phyloP scores from a whole-genome alignment of 2,888 invertebrate species.

The Drosophila gaucha region DNA sequence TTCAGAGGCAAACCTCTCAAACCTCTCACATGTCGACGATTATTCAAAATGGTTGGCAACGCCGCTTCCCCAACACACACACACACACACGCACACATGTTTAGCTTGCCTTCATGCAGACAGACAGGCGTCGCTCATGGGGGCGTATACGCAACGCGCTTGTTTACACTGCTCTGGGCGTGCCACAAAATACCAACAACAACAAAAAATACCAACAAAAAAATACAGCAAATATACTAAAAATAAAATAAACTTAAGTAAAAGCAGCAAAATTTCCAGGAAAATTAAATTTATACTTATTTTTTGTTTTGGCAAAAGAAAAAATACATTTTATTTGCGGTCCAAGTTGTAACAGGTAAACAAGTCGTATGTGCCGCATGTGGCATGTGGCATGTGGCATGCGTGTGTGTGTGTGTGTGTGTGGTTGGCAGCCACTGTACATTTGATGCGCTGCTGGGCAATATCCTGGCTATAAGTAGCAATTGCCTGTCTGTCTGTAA shows the following conservation, averaged over 20 bases:
- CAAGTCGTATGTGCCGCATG: constrained; percentile 5
- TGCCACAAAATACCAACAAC: constrained; percentile 22
- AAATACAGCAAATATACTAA: background rate
- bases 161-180: constrained; percentile 28
- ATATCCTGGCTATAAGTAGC: constrained; percentile 34
- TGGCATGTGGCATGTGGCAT: constrained; percentile 2
- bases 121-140: constrained; percentile 9
- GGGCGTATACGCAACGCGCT: constrained; percentile 53
- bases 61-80: constrained; percentile 1
- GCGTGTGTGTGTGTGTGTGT: background rate
- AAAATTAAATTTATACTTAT: constrained; percentile 67
- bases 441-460: constrained; percentile 21
- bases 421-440: constrained; percentile 15
- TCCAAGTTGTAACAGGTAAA: constrained; percentile 37
- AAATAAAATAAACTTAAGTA: background rate
- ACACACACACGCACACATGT: background rate
- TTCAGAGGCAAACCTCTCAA: constrained; percentile 23
- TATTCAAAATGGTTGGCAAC: constrained; percentile 57
- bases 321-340: constrained; percentile 26
- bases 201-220: background rate
- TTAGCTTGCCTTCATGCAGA: constrained; percentile 8
- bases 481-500: constrained; percentile 43
- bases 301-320: constrained; percentile 26
- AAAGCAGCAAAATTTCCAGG: constrained; percentile 35
- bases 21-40: constrained; percentile 21